Evolutionary conservation across 1,140 invertebrate species (phyloP), one percentile per base, ranked within the genome.

Genomic region (Linepithema humile): DNA sequence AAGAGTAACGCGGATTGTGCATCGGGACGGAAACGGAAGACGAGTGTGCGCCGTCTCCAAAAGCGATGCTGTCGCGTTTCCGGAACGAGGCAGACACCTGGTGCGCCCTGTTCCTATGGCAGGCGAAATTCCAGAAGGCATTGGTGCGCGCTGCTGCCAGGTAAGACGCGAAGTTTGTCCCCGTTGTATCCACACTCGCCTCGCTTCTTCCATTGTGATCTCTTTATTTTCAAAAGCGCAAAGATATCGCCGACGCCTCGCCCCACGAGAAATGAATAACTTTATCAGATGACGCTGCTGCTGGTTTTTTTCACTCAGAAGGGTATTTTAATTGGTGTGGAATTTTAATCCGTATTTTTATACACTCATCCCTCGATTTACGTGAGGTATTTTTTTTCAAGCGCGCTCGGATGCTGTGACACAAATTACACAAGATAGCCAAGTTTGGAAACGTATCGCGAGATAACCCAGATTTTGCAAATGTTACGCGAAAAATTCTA

Each of bases 11-110:
- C 40, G 86, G 50, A 53, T 67, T 59, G 73, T 50, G 60, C 62
- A 70, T 67, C 50, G 70, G 29, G 20, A 35, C 12, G 62, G 73
- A 75, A 75, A 40, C 45, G 62, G 59, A 67, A 67, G 69, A 69
- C 29, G 32, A 59, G 83, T 72, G 75, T 6, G 59, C 75, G 70
- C 38, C 50, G 35, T 60, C 67, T 82, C 53, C 53, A n/a, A 59
- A 70, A 78, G 53, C 83, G 87, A 88, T 74, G 35, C 38, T 23
- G 70, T 15, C 32, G 64, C n/a, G 48, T 43, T 84, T 70, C 20
- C 38, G 83, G 45, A 75, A 80, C 20, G 43, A 69, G 57, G 17
- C 15, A 29, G 64, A 83, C 83, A 88, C 64, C 83, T 82, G 75
- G 64, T 48, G 64, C 83, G 29, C 15, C 29, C 55, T 35, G 45